These are phyloP conservation scores for Eupithecia dodoneata DNA, from an alignment of 2,888 invertebrate species.

Conservation along the genomic window DNA sequence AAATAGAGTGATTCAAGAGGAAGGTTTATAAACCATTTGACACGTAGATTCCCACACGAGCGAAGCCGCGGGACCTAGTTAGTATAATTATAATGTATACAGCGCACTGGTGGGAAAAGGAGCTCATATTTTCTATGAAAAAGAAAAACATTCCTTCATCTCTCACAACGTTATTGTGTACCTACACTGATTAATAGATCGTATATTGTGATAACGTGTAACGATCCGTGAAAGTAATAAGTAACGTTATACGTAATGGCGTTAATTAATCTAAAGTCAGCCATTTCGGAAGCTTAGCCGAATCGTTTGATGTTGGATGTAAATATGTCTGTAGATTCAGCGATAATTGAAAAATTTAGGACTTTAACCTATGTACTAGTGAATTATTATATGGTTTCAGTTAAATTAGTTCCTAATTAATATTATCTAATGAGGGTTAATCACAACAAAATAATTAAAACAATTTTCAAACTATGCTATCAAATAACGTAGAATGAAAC, in stretches of 20 bases:
- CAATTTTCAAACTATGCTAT: too few species aligned
- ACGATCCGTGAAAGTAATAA: constrained; percentile 36
- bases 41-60: too few species aligned
- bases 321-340: neutral
- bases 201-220: constrained; percentile 24
- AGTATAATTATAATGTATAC: too few species aligned
- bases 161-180: neutral
- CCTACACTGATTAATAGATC: constrained; percentile 2
- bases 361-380: neutral
- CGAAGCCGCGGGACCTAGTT: too few species aligned
- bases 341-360: neutral
- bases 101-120: too few species aligned
- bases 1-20: too few species aligned
- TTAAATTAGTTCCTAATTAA: neutral
- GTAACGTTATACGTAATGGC: constrained; percentile 36
- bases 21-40: too few species aligned
- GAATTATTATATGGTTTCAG: neutral
- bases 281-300: constrained; percentile 27
- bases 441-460: neutral
- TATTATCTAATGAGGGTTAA: neutral
- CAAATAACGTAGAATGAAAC: too few species aligned
- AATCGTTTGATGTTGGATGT: constrained; percentile 23
- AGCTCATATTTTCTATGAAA: neutral
- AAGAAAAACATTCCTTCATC: neutral
- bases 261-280: constrained; percentile 43